phyloP scores from a whole-genome alignment of 2,888 invertebrate genomes.

The Litoditis marina region DNA sequence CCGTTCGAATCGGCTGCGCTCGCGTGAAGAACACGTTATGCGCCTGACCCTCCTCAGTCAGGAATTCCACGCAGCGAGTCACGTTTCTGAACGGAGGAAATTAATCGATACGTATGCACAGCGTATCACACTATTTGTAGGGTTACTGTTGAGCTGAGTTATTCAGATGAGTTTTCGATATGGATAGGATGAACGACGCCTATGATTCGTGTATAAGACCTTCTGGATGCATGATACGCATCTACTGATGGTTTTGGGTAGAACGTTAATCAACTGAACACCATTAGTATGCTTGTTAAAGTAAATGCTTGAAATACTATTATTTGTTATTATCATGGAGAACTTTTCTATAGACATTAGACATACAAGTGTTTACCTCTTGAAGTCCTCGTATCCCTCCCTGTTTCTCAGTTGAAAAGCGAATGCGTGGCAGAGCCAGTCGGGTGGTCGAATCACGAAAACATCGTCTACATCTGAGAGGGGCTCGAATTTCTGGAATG shows the following conservation, averaged over 20 bases:
- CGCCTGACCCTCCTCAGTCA: constrained; percentile 52
- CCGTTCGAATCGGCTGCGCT: constrained; percentile 48
- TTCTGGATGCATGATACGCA: no score
- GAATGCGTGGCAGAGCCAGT: constrained; percentile 57
- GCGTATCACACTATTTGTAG: no score
- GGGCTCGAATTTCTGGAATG: constrained; percentile 44
- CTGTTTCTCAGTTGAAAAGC: constrained; percentile 52
- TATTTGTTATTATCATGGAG: not conserved
- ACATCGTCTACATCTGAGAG: constrained; percentile 36
- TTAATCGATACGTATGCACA: not conserved
- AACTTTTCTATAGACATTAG: no score
- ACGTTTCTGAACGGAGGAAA: constrained; percentile 35
- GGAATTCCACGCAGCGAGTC: constrained; percentile 38
- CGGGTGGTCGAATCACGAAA: constrained; percentile 52
- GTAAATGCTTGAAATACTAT: not conserved
- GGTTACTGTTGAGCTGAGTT: not conserved
- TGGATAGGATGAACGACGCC: no score
- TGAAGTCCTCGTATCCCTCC: constrained; percentile 51
- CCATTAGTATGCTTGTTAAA: no score
- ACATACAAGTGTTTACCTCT: constrained; percentile 31
- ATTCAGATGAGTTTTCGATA: not conserved
- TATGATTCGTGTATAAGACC: no score
- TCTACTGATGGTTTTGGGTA: no score
- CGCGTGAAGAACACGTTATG: constrained; percentile 60
- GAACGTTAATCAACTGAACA: no score